Evolutionary conservation across 1,140 invertebrate species (phyloP), one percentile per base, ranked within the genome.

Genomic region (Zaprionus capensis): DNA sequence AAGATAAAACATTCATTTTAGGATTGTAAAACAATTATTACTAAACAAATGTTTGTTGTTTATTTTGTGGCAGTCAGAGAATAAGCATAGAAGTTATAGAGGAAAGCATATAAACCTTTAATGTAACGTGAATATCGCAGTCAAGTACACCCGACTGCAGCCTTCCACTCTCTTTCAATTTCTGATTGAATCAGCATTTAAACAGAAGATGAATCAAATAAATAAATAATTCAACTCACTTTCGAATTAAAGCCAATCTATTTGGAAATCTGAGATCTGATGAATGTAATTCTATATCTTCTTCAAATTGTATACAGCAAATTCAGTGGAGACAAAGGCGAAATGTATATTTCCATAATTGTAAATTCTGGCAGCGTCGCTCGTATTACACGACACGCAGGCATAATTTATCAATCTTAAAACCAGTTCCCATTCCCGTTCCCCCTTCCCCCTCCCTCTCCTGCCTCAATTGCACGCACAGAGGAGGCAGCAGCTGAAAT

Each of bases 401-500:
- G 49, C 61, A 70, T 87, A 87, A 86, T 86, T 86, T 82, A 86
- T 86, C 82, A 85, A 69, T 61, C 71, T 82, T 80, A 70, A 82
- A 87, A 87, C 84, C 84, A 67, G 81, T 88, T 85, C 58, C n/a
- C 17, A 62, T 62, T 44, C 68, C 36, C 67, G 49, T 64, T 58
- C 22, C 12, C 57, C 44, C 51, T 49, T 55, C 28, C 7, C 34
- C 9, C 26, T 12, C n/a, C 22, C 17, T 28, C 69, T 20, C 4
- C 20, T 44, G 41, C 38, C 71, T 64, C 74, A 82, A 87, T 87
- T 88, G 78, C 49, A 51, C 53, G 61, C 61, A 70, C 53, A 70
- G 65, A 55, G 71, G 49, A 86, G 80, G 80, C 77, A 79, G 80
- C 80, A 80, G 46, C 70, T 76, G 76, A 70, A 80, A 80, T 84